These are phyloP conservation scores for Cosmopolites sordidus DNA, from an alignment of 2,888 invertebrate species.

Conservation along the genomic window DNA sequence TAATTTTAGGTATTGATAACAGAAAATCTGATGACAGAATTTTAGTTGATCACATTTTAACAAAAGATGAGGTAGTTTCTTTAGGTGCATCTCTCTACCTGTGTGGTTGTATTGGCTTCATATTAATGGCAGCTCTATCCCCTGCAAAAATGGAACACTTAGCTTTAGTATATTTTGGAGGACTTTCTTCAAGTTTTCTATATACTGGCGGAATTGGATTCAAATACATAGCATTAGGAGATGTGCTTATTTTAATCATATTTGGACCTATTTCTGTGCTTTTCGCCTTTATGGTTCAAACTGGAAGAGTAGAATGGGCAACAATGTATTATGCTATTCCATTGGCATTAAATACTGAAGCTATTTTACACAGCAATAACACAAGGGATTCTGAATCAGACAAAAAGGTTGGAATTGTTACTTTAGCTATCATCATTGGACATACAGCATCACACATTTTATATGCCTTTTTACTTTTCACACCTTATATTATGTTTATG, in stretches of 20 bases:
- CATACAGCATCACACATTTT: constrained; percentile 86
- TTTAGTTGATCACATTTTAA: constrained; percentile 86
- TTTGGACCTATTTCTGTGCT: constrained; percentile 93
- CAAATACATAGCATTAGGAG: constrained; percentile 92
- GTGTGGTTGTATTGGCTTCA: constrained; percentile 65
- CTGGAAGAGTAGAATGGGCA: constrained; percentile 84
- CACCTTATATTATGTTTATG: constrained; percentile 85
- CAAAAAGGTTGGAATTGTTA: constrained; percentile 85
- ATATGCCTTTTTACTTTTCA: constrained; percentile 84
- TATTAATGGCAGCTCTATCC: constrained; percentile 56
- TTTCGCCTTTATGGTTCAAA: constrained; percentile 90
- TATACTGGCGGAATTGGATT: constrained; percentile 95
- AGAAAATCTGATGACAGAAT: constrained; percentile 91
- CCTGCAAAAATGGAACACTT: constrained; percentile 93
- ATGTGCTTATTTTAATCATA: constrained; percentile 84
- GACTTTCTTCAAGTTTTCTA: constrained; percentile 90
- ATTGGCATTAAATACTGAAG: constrained; percentile 89
- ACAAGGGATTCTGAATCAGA: constrained; percentile 88
- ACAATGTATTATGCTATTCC: constrained; percentile 92
- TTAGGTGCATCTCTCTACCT: constrained; percentile 85
- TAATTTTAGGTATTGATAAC: constrained; percentile 64
- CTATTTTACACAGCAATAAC: constrained; percentile 93
- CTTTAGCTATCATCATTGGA: constrained; percentile 90
- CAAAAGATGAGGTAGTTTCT: constrained; percentile 71
- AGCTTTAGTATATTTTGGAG: constrained; percentile 92